phyloP scores from a whole-genome alignment of 2,888 invertebrate species.

The Phyllotreta cruciferae region DNA sequence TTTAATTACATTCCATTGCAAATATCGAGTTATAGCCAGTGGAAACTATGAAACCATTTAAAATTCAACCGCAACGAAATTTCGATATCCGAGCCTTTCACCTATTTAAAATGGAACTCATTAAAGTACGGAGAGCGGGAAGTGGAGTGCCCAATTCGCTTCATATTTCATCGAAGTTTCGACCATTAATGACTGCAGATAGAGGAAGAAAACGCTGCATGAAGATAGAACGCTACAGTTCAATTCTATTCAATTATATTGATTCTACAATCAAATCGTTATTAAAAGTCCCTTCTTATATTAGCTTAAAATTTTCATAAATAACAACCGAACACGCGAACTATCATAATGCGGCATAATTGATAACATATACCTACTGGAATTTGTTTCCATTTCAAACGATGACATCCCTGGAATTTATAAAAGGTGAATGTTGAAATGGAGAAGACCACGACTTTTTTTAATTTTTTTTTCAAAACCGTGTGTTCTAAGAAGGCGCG shows the following conservation, averaged over 20 bases:
- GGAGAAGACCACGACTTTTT: too few relatives aligned
- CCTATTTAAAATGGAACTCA: conserved; percentile 7
- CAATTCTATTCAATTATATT: too few relatives aligned
- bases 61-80: not conserved
- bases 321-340: conserved; percentile 30
- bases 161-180: conserved; percentile 10
- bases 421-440: too few relatives aligned
- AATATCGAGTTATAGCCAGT: too few relatives aligned
- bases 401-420: too few relatives aligned
- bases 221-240: conserved; percentile 27
- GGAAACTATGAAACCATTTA: too few relatives aligned
- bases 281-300: conserved; percentile 29
- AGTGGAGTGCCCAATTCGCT: not conserved
- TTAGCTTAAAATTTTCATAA: conserved; percentile 31
- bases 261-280: conserved; percentile 32
- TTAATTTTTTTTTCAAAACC: too few relatives aligned
- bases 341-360: conserved; percentile 36
- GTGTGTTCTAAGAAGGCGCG: too few relatives aligned
- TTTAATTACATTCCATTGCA: too few relatives aligned
- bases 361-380: conserved; percentile 24
- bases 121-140: conserved; percentile 3
- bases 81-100: not conserved
- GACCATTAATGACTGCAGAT: conserved; percentile 36
- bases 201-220: conserved; percentile 26
- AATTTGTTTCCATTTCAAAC: too few relatives aligned